Evolutionary conservation across 2,888 invertebrate species (phyloP), one percentile per base, ranked within the genome.

Genomic region (Latheticus oryzae): DNA sequence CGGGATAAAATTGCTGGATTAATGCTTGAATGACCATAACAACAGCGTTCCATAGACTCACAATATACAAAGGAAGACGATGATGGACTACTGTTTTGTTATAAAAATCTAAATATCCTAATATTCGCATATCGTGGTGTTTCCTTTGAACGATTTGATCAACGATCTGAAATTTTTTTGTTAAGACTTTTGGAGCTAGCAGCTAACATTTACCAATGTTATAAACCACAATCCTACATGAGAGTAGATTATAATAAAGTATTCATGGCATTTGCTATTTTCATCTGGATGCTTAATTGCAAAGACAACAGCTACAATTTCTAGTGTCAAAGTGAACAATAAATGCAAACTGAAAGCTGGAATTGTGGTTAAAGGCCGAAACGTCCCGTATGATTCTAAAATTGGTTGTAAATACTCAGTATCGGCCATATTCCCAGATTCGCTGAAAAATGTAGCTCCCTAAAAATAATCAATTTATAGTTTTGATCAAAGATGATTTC

Each of bases 61-160:
- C 83, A 11, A 87, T 76, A 65, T 85, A 84, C 28, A 87, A 74
- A 0, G 88, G 87, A 8, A 86, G 76, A 48, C 84, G 81, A 65
- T 85, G 83, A 45, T 84, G 84, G 51, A 80, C 78, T 63, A 82
- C 81, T 0, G 84, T 86, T 4, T 83, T 81, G 55, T 86, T 84
- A 73, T 87, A 85, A 70, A 88, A 88, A 43, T 88, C 87, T 54
- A 88, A 80, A 68, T 88, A 88, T 1, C 89, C 88, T 68, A 83
- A 83, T 59, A 87, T 78, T 53, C 87, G 80, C 26, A 87, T 73
- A 59, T 80, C 78, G 58, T 86, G 83, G 68, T 89, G 89, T 66
- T 80, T 82, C 19, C 76, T 76, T 71, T 84, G 84, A 0, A 84
- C 77, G 38, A 84, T 72, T 69, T 84, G 83, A 76, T 88, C 84